phyloP scores from a whole-genome alignment of 2,113 vertebrate species.

The Hemiscyllium ocellatum region DNA sequence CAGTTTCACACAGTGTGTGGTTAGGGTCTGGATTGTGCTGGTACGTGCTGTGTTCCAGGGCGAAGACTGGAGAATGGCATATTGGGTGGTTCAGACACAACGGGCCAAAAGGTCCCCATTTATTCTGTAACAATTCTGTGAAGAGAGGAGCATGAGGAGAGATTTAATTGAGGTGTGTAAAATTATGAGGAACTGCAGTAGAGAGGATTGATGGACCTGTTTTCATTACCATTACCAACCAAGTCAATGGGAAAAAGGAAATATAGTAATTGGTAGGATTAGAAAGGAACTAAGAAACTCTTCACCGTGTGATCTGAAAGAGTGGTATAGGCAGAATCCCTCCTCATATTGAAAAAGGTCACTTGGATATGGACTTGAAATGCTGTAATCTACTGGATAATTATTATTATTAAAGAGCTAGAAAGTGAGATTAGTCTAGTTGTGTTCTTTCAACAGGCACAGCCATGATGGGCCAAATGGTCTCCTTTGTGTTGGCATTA shows the following conservation, averaged over 20 bases:
- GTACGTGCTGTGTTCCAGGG: too few species aligned
- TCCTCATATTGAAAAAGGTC: not conserved
- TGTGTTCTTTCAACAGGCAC: not conserved
- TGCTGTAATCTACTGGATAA: not conserved
- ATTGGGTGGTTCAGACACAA: too few species aligned
- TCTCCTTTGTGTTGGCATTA: not conserved
- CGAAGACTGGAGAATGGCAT: too few species aligned
- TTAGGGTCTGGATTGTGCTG: too few species aligned
- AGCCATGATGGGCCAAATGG: not conserved
- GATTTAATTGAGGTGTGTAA: not conserved
- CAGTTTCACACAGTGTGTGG: too few species aligned
- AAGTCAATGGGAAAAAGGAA: too few species aligned
- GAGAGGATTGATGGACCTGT: not conserved
- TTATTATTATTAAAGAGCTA: not conserved
- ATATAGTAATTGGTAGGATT: too few species aligned
- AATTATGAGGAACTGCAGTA: not conserved
- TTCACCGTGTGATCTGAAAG: not conserved
- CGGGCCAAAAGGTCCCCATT: too few species aligned
- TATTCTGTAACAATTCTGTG: too few species aligned
- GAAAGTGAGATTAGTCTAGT: not conserved
- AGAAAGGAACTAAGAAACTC: too few species aligned
- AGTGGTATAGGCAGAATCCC: not conserved
- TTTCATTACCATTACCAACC: not conserved
- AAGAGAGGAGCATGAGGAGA: too few species aligned
- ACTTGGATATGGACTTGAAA: not conserved